A percentile compares a stretch with the other conserved stretches of the same genome.
Evolutionary conservation across 2,797 vertebrate species (phyloP).

Genomic region (Cyclura pinguis): DNA sequence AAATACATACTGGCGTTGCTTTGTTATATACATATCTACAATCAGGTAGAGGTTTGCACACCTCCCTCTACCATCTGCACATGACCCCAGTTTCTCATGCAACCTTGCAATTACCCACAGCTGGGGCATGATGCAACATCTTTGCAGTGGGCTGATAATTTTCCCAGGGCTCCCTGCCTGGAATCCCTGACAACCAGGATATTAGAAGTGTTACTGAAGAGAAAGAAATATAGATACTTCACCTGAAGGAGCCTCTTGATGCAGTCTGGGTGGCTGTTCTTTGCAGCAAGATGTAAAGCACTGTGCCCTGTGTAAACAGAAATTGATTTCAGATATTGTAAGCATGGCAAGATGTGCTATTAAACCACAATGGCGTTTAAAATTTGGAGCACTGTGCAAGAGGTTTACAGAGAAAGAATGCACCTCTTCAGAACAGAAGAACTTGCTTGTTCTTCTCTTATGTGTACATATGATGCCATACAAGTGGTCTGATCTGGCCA

Average conservation of each 20-base stretch:
- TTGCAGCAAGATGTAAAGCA: constrained; percentile 94
- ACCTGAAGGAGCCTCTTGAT: constrained; percentile 94
- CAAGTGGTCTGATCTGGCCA: background rate
- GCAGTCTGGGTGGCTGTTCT: constrained; percentile 91
- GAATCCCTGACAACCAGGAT: too few species aligned
- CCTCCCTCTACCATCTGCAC: too few species aligned
- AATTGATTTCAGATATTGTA: constrained; percentile 36
- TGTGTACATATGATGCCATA: background rate
- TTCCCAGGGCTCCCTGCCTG: too few species aligned
- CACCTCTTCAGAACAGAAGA: background rate
- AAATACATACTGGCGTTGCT: too few species aligned
- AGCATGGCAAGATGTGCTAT: background rate
- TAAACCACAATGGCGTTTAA: background rate
- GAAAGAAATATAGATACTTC: constrained; percentile 52
- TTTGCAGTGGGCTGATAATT: too few species aligned
- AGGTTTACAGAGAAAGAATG: background rate
- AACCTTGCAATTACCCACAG: too few species aligned
- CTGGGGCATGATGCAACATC: too few species aligned
- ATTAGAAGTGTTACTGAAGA: background rate
- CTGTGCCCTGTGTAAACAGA: constrained; percentile 83
- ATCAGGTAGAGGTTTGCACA: too few species aligned
- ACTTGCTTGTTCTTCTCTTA: background rate
- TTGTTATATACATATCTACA: too few species aligned
- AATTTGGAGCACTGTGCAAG: background rate
- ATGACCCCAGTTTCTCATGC: too few species aligned